Conservation (phyloP, 2,113 vertebrate genomes). For the Scytalopus superciliaris region DNA sequence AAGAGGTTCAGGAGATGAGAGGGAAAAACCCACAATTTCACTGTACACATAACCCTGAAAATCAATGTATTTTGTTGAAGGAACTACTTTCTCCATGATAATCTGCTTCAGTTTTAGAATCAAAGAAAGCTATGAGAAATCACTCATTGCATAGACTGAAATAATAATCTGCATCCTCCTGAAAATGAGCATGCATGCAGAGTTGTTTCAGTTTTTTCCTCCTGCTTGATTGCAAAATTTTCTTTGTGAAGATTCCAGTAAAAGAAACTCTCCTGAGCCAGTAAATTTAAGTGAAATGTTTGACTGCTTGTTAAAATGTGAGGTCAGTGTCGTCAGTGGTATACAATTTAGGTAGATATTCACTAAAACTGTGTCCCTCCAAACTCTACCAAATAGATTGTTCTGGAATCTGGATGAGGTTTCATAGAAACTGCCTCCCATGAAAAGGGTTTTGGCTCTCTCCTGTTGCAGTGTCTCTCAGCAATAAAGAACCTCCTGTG, state of each 20-base stretch:
- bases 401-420: not conserved
- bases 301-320: not conserved
- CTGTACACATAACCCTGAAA: not conserved
- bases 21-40: not conserved
- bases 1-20: not conserved
- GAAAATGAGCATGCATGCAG: not conserved
- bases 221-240: not conserved
- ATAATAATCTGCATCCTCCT: not conserved
- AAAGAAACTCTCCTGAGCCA: not conserved
- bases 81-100: not conserved
- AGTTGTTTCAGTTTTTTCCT: not conserved
- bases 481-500: not conserved
- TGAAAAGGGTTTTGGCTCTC: not conserved
- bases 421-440: not conserved
- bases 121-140: not conserved
- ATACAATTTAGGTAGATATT: not conserved
- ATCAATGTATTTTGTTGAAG: not conserved
- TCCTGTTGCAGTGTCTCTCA: not conserved
- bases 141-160: not conserved
- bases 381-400: not conserved
- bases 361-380: not conserved
- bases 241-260: not conserved
- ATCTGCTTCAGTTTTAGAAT: not conserved
- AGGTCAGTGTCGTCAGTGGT: not conserved
- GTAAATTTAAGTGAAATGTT: not conserved